These are phyloP conservation scores for Botia almorhae DNA, from an alignment of 2,797 vertebrate species.

Conservation along the genomic window DNA sequence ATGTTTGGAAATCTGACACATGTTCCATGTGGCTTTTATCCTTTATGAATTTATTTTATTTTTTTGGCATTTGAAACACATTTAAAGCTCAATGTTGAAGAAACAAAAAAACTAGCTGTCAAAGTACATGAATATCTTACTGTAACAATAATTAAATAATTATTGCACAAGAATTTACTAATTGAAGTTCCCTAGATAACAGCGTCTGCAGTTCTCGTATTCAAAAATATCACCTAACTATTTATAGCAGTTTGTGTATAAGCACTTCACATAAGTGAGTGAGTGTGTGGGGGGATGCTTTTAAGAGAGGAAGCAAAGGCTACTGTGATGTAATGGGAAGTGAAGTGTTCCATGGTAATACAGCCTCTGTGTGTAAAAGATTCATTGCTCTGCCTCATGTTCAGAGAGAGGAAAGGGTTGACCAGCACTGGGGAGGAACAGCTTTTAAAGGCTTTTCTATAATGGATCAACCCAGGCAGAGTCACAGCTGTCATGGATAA, in stretches of 20 bases:
- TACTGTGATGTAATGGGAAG: slow-evolving; percentile 78
- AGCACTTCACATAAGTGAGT: neutral
- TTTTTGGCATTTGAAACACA: neutral
- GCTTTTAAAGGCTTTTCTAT: slow-evolving; percentile 56
- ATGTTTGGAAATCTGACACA: too few relatives aligned
- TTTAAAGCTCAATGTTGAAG: too few relatives aligned
- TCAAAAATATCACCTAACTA: slow-evolving; percentile 66
- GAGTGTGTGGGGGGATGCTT: slow-evolving; percentile 33
- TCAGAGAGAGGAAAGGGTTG: slow-evolving; percentile 57
- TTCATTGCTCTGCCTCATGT: slow-evolving; percentile 70
- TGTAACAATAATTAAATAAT: neutral
- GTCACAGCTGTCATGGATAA: slow-evolving; percentile 1
- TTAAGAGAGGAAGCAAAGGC: slow-evolving; percentile 51
- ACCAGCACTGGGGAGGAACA: slow-evolving; percentile 22
- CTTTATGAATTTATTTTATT: too few relatives aligned
- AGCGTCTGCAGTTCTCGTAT: slow-evolving; percentile 24
- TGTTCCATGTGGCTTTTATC: too few relatives aligned
- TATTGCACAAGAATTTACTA: neutral
- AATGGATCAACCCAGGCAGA: slow-evolving; percentile 50
- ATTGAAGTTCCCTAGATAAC: slow-evolving; percentile 6
- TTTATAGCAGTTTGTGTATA: slow-evolving; percentile 63
- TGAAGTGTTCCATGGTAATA: slow-evolving; percentile 74
- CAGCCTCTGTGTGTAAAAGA: slow-evolving; percentile 73
- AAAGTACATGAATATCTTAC: neutral
- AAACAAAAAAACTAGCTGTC: too few relatives aligned